Evolutionary conservation across 1,140 invertebrate species (phyloP), one percentile per base, ranked within the genome.

Genomic region (Drosophila sechellia): DNA sequence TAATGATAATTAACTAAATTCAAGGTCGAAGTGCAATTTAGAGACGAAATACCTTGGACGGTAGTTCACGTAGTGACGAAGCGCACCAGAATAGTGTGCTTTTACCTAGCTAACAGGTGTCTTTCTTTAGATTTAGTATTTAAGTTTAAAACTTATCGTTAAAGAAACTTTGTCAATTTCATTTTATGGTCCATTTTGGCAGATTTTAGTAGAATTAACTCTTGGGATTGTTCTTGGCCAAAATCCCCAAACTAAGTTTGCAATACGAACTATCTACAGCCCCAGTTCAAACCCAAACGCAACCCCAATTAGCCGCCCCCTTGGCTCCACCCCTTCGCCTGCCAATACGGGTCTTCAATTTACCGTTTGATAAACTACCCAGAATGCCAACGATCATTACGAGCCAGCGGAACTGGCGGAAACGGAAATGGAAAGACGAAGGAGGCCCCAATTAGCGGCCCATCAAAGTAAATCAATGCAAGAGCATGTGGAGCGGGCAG

Each of bases 361-460:
- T 46, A 61, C 61, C 61, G 61, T 60, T 70, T 81, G 75, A 86
- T 87, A 81, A 81, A 86, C 83, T 87, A 79, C 70, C 43, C 46
- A 39, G 52, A 87, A 86, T 86, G 57, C 83, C 83, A 87, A 87
- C 61, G 58, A 83, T 83, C 83, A 87, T 86, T 86, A 81, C 40
- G 20, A 27, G 13, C 15, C 42, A 35, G 15, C 48, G 49, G 39
- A 70, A 70, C 50, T 42, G 12, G n/a, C 42, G 25, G 25, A 27
- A 25, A 35, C 11, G 25, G 25, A 27, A 25, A 35, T 6, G 10
- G 45, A 34, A 11, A 42, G 20, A 59, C 22, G n/a, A 43, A 42
- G 39, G 39, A 56, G 10, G 12, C 37, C 52, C 59, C 83, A 87
- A 83, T 86, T 86, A 83, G 75, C 49, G 75, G 11, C 25, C 71